Conservation (phyloP, 1,140 invertebrate genomes). For the Drosophila trapezifrons region DNA sequence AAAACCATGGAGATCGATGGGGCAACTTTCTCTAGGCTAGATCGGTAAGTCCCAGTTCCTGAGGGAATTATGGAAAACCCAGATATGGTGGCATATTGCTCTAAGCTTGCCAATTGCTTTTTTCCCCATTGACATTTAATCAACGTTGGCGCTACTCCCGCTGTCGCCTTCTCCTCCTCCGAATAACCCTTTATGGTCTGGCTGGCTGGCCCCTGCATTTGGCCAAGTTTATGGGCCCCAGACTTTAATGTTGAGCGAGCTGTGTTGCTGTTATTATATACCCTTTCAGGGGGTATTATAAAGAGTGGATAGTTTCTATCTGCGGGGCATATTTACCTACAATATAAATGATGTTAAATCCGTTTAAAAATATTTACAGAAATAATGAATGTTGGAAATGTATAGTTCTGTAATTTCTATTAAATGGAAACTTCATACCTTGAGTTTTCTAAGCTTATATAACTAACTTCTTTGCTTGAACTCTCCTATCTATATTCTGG, state of each 20-base stretch:
- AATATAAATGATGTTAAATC: too few relatives aligned
- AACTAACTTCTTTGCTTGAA: background rate
- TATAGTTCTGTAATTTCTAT: too few relatives aligned
- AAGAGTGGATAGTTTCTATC: too few relatives aligned
- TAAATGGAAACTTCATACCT: background rate
- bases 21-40: constrained; percentile 14
- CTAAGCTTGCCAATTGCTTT: constrained; percentile 22
- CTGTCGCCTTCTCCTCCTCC: background rate
- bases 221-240: constrained; percentile 47
- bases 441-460: background rate
- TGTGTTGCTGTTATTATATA: constrained; percentile 3
- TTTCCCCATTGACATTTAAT: constrained; percentile 54
- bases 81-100: constrained; percentile 15
- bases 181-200: constrained; percentile 39
- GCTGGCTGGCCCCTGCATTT: constrained; percentile 19
- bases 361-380: too few relatives aligned
- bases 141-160: constrained; percentile 34
- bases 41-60: constrained; percentile 2
- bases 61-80: background rate
- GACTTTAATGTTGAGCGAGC: constrained; percentile 28
- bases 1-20: constrained; percentile 5
- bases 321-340: too few relatives aligned
- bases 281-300: background rate
- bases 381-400: too few relatives aligned
- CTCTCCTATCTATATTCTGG: background rate